phyloP scores from a whole-genome alignment of 2,888 invertebrate species.

The Hedya salicella region DNA sequence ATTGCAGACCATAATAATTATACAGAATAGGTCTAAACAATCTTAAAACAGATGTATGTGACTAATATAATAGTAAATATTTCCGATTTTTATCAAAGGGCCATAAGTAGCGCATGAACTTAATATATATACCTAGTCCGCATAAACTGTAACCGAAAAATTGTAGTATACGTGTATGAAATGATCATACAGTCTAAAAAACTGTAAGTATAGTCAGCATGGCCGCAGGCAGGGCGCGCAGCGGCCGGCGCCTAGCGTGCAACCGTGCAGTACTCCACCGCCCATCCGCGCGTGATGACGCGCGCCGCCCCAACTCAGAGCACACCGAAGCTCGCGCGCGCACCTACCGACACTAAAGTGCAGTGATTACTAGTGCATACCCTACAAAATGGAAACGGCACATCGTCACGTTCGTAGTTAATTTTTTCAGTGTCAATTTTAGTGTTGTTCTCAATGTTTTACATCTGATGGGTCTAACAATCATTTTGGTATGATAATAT shows the following conservation, averaged over 20 bases:
- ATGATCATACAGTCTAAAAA: too few relatives aligned
- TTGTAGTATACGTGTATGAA: too few relatives aligned
- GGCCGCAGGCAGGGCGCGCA: constrained; percentile 57
- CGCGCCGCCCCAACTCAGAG: constrained; percentile 53
- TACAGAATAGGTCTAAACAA: too few relatives aligned
- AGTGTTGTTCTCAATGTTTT: constrained; percentile 62
- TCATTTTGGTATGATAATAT: constrained; percentile 53
- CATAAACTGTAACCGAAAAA: too few relatives aligned
- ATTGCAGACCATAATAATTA: too few relatives aligned
- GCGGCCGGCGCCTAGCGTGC: constrained; percentile 47
- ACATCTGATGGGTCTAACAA: constrained; percentile 59
- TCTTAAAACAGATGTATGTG: too few relatives aligned
- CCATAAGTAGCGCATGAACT: too few relatives aligned
- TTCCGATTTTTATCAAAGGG: too few relatives aligned
- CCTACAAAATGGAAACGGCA: constrained; percentile 58
- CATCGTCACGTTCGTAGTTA: constrained; percentile 76
- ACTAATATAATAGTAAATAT: too few relatives aligned
- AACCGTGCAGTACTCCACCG: constrained; percentile 68
- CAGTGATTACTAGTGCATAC: constrained; percentile 29
- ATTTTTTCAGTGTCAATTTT: constrained; percentile 69
- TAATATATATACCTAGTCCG: too few relatives aligned
- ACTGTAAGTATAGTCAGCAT: neutral
- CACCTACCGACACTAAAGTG: constrained; percentile 20
- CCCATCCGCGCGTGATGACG: constrained; percentile 70
- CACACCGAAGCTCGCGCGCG: constrained; percentile 34